Evolutionary conservation across 1,140 invertebrate genomes (phyloP), one percentile per base, ranked within the genome.

Genomic region (Cydia fagiglandana): DNA sequence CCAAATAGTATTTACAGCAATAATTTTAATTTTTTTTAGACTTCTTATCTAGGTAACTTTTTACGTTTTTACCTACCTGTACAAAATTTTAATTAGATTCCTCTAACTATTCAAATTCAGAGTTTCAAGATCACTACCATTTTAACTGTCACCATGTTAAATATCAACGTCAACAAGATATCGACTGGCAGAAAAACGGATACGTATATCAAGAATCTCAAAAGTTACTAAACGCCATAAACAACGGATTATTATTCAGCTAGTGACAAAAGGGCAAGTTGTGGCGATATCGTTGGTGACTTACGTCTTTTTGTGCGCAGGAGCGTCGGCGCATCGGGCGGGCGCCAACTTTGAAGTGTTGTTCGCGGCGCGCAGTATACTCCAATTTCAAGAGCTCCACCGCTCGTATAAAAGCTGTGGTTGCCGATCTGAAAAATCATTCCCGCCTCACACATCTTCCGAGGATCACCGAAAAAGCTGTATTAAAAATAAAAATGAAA

Each of bases 341-440:
- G 53, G 30, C 30, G 30, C 28, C 66, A 24, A 41, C 34, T 70
- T 70, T 70, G 66, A 70, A 20, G 77, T 83, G 80, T 80, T 80
- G 78, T 74, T 24, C 76, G 77, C 75, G 75, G 61, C 76, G 76
- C 66, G 20, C 20, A 24, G 56, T 38, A 34, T 91, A 90, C 84
- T 91, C 88, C 78, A 90, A 88, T 91, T 91, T 91, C 83, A 87
- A 82, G 86, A 85, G 84, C 75, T 80, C 78, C 82, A 85, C 80
- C 78, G 80, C 20, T 78, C 74, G 83, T 92, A 92, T 92, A 92
- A 84, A 92, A 92, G 89, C 84, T 70, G 83, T 81, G 53, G 81
- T 83, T 76, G 79, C 74, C 79, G 78, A 86, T 87, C 86, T 91
- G 87, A 92, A 90, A 89, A 92, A 91, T 91, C 90, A 92, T 90